These are phyloP conservation scores for Alces alces DNA, from an alignment of 2,113 vertebrate genomes.

Conservation along the genomic window DNA sequence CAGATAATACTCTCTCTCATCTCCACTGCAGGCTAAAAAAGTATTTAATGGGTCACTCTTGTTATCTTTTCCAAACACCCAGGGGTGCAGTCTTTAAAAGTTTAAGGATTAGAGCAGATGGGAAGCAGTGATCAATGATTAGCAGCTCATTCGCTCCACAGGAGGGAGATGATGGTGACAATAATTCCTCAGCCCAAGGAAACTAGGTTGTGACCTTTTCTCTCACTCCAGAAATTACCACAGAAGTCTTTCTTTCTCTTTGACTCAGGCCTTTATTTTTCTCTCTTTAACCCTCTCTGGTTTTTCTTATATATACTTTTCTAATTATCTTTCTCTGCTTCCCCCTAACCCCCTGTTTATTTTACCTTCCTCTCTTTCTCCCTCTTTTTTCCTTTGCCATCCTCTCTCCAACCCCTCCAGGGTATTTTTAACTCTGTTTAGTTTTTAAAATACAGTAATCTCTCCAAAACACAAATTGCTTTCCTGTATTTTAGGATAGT, in stretches of 20 bases:
- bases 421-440: background rate
- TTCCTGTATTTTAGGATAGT: background rate
- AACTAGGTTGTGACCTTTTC: background rate
- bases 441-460: background rate
- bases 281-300: background rate
- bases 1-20: background rate
- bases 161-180: background rate
- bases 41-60: background rate
- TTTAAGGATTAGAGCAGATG: background rate
- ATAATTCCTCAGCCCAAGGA: background rate
- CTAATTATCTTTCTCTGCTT: background rate
- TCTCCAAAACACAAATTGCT: background rate
- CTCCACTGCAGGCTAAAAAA: background rate
- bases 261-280: background rate
- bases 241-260: background rate
- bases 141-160: background rate
- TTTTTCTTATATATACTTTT: background rate
- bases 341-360: background rate
- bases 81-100: background rate
- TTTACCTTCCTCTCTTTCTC: background rate
- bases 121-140: background rate
- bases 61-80: background rate
- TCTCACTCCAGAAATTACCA: background rate
- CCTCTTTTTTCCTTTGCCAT: background rate
- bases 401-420: background rate